A percentile compares a stretch with the other conserved stretches of the same genome.
Conservation (phyloP, 2,888 invertebrate genomes). For the Branchipolynoe longqiensis region DNA sequence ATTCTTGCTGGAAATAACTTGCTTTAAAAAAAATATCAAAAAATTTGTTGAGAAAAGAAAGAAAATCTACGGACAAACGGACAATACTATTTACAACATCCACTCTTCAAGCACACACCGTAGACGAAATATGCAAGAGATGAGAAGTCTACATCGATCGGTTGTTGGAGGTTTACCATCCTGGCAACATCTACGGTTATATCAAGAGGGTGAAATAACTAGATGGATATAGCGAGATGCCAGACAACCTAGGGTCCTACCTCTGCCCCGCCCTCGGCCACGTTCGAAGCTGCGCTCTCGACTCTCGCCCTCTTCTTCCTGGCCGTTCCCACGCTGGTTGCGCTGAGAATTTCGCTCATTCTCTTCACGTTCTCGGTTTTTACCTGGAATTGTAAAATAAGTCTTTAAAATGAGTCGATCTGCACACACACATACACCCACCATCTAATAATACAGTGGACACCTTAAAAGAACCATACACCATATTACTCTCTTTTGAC, state of each 20-base stretch:
- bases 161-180: background rate
- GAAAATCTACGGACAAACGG: background rate
- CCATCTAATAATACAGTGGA: too few relatives aligned
- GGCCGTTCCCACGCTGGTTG: background rate
- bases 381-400: too few relatives aligned
- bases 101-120: background rate
- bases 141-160: background rate
- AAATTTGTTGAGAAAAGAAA: background rate
- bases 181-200: background rate
- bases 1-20: too few relatives aligned
- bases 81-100: background rate
- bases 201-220: background rate
- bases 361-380: slow-evolving; percentile 58
- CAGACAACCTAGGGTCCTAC: background rate
- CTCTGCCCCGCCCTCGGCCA: slow-evolving; percentile 60
- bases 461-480: too few relatives aligned
- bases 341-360: slow-evolving; percentile 58
- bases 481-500: too few relatives aligned
- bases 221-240: background rate
- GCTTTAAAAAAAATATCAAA: background rate
- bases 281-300: slow-evolving; percentile 60
- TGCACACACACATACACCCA: too few relatives aligned
- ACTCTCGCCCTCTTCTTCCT: slow-evolving; percentile 41
- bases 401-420: too few relatives aligned
- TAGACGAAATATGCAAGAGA: too few relatives aligned